Conservation (phyloP, 2,113 vertebrate genomes). For the Megaleporinus macrocephalus region DNA sequence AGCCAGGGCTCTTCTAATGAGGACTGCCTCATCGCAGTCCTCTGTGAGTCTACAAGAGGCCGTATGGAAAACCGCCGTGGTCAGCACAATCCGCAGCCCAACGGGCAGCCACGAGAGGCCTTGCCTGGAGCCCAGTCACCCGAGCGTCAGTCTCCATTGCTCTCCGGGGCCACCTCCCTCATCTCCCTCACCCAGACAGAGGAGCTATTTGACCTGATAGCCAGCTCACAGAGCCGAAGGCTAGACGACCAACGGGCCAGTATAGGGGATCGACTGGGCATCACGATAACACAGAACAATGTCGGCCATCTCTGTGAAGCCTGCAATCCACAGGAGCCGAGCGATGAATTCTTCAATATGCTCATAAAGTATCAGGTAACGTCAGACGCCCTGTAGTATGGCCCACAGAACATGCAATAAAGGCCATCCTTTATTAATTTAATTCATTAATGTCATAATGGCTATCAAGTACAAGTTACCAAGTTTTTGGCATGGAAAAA, state of each 20-base stretch:
- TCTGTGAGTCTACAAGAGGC: conserved; percentile 84
- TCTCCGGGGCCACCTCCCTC: conserved; percentile 60
- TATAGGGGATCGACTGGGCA: conserved; percentile 81
- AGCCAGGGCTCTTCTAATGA: conserved; percentile 77
- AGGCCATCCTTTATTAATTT: background rate
- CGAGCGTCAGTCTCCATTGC: conserved; percentile 33
- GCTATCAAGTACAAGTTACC: too few relatives aligned
- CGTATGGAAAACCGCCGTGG: conserved; percentile 89
- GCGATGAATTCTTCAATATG: conserved; percentile 91
- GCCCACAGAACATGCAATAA: background rate
- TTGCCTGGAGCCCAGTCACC: conserved; percentile 9
- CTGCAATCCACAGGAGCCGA: conserved; percentile 79
- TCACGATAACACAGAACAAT: conserved; percentile 83
- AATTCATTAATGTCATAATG: too few relatives aligned
- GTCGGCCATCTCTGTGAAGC: conserved; percentile 80
- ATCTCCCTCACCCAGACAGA: conserved; percentile 84
- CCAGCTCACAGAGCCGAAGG: conserved; percentile 86
- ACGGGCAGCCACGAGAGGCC: conserved; percentile 64
- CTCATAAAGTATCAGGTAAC: conserved; percentile 88
- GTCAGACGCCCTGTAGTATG: background rate
- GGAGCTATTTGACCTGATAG: conserved; percentile 87
- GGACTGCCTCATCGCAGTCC: conserved; percentile 83
- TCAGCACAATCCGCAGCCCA: conserved; percentile 74
- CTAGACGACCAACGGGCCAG: conserved; percentile 87
- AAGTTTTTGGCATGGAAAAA: too few relatives aligned